Conservation (phyloP, 2,797 vertebrate genomes). For the Ceyx erithaca region DNA sequence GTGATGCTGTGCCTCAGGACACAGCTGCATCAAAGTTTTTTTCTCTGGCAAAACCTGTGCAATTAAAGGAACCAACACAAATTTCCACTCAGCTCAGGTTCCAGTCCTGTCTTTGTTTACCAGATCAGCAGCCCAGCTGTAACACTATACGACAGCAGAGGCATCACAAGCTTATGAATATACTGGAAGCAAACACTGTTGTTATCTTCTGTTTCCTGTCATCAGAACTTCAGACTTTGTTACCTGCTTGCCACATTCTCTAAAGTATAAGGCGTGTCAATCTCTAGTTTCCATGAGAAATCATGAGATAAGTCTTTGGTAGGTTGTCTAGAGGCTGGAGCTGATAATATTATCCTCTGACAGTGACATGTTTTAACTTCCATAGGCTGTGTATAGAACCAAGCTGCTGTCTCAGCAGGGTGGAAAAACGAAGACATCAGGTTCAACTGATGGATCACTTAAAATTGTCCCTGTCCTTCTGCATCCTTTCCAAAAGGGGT, state of each 20-base stretch:
- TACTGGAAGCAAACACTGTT: accelerated
- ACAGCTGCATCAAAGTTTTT: not conserved
- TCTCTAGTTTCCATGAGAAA: not conserved
- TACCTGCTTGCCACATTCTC: not conserved
- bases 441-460: not conserved
- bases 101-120: conserved; percentile 1
- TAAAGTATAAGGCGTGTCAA: not conserved
- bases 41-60: not conserved
- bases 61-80: not conserved
- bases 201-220: accelerated
- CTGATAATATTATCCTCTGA: accelerated
- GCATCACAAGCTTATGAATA: accelerated
- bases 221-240: not conserved
- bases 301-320: not conserved
- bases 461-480: not conserved
- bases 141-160: not conserved
- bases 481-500: not conserved
- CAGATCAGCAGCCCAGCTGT: not conserved
- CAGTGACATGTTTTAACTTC: not conserved
- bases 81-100: conserved; percentile 28
- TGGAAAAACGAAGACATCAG: not conserved
- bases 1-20: not conserved
- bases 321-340: not conserved
- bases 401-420: not conserved
- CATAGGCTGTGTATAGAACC: accelerated